Percentiles rank a stretch among this genome's conserved stretches.
phyloP scores from a whole-genome alignment of 1,140 invertebrate genomes.

The Achatina immaculata region DNA sequence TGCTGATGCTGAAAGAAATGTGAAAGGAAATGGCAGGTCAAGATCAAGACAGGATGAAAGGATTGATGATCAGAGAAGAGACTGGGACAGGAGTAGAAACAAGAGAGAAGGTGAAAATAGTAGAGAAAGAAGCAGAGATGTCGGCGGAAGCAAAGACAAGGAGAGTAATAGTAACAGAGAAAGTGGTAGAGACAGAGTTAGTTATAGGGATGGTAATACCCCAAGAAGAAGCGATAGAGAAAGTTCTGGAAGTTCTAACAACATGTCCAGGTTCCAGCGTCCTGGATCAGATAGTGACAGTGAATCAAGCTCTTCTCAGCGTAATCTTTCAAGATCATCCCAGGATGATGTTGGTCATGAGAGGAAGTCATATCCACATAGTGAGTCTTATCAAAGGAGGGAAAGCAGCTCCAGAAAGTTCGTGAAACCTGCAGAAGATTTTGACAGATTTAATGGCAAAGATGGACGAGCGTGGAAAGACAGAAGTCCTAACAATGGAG shows the following conservation, averaged over 20 bases:
- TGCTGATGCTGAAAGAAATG: conserved; percentile 57
- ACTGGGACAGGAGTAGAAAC: conserved; percentile 41
- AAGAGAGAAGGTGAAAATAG: neutral
- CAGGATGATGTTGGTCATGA: neutral
- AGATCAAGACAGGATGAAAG: conserved; percentile 14
- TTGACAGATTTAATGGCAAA: neutral
- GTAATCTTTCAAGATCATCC: neutral
- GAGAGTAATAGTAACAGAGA: neutral
- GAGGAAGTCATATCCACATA: neutral
- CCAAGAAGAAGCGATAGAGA: neutral
- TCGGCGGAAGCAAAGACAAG: neutral
- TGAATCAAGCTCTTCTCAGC: neutral
- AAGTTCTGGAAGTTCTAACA: no score
- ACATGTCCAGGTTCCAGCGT: neutral
- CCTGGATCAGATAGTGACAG: neutral
- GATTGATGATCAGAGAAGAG: conserved; percentile 43
- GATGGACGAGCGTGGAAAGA: neutral
- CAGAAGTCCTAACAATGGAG: neutral
- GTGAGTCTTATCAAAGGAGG: neutral
- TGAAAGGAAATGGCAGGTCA: conserved; percentile 23
- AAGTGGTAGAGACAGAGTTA: neutral
- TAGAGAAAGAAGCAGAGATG: neutral
- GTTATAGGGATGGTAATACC: neutral
- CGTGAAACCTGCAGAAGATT: neutral
- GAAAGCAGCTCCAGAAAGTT: neutral